Base-by-base conservation (phyloP, 2,888 invertebrate species). In the Caradrina clavipalpis region DNA sequence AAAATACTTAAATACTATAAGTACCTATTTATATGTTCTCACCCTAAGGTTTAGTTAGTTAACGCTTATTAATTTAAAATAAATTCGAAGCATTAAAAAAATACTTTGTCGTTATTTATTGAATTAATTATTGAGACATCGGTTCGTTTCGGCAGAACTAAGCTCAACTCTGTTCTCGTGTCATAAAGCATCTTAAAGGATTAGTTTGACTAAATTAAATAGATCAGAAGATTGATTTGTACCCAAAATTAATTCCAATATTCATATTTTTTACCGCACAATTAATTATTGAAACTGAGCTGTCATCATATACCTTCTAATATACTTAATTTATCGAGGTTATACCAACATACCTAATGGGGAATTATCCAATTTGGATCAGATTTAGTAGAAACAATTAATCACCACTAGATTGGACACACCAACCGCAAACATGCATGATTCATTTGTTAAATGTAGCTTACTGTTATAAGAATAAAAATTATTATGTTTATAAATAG, bases 241-340 rank as follows among this genome's bases (percentile, higher is more conserved):
- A 63, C 47, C 8, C 19, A 17, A 19, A 55, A 62, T 72, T 21
- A 53, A 54, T 54, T 54, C 11, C 3, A 71, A 26, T 31, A 70
- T 10, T 11, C 39, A 49, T 15, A 49, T 45, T 73, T 57, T 53
- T 26, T 19, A 56, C 65, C 26, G 22, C 64, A 47, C 11, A 57
- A 53, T 53, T n/a, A 53, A 65, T 64, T 22, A 66, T 56, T 47
- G 51, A 60, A 51, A 60, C 21, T 3, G 21, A 22, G 47, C 58
- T 49, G 54, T 75, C 45, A 60, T 31, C 47, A 21, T 56, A 60
- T 60, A n/a, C 45, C 45, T 76, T 73, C 21, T 39, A 59, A 55
- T 13, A 21, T 57, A 69, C 13, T 19, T 61, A 76, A 76, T 76
- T 69, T 62, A 76, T 74, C 70, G 57, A 76, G 53, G 76, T 58